Conservation (phyloP, 2,797 vertebrate species). For the Dendrocincla tyrannina region DNA sequence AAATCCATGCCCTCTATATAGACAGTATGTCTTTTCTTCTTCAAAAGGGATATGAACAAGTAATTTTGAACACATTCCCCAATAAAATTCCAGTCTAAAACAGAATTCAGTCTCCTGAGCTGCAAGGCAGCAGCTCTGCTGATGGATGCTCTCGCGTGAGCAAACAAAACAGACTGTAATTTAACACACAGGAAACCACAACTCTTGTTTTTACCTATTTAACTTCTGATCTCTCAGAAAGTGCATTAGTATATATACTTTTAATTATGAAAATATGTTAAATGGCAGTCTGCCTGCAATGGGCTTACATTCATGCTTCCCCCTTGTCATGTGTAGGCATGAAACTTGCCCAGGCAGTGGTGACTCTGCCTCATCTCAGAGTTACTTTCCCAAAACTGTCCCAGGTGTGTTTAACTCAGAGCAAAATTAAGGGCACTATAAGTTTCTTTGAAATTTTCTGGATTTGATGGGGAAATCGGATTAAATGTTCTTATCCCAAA, state of each 20-base stretch:
- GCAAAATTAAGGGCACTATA: not conserved
- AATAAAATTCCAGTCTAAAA: not conserved
- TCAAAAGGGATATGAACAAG: not conserved
- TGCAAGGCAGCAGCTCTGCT: not conserved
- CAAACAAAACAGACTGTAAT: not conserved
- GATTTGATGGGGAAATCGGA: not conserved
- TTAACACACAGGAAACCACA: not conserved
- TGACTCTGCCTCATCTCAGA: not conserved
- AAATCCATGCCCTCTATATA: not conserved
- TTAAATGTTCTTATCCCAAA: not conserved
- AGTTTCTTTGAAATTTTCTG: not conserved
- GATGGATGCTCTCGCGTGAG: rapidly evolving
- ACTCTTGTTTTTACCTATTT: not conserved
- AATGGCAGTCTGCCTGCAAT: not conserved
- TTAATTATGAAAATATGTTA: not conserved
- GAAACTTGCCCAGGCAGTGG: not conserved
- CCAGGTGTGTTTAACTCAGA: not conserved
- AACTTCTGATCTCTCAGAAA: not conserved
- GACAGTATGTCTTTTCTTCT: not conserved
- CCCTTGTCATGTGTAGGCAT: not conserved
- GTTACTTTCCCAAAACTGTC: not conserved
- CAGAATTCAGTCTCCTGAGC: not conserved
- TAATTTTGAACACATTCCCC: not conserved
- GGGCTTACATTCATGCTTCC: not conserved
- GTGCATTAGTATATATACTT: not conserved